Percentiles rank a stretch among this genome's conserved stretches.
Evolutionary conservation across 2,888 invertebrate genomes (phyloP).

Genomic region (Girardia tigrina): DNA sequence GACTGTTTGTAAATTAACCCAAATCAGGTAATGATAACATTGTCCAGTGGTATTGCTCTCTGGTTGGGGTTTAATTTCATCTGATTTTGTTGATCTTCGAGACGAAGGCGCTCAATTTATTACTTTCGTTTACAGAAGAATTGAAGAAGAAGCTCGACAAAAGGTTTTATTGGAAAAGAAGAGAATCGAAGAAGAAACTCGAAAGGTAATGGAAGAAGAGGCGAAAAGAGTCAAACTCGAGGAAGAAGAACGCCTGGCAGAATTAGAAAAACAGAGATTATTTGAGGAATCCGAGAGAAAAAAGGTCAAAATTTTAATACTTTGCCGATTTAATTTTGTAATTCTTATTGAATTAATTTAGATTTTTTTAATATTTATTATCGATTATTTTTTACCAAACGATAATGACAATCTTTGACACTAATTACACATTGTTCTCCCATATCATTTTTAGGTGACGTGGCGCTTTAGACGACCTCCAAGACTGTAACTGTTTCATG

Average conservation of each 20-base stretch:
- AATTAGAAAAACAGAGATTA: background rate
- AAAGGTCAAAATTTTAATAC: conserved; percentile 13
- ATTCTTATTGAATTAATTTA: too few relatives aligned
- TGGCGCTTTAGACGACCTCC: too few relatives aligned
- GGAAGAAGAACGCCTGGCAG: background rate
- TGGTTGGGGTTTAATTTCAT: background rate
- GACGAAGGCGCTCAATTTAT: background rate
- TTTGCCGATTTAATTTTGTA: too few relatives aligned
- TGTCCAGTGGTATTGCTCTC: too few relatives aligned
- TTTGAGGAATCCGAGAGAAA: background rate
- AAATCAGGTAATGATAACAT: background rate
- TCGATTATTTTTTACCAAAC: too few relatives aligned
- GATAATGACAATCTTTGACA: too few relatives aligned
- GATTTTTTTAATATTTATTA: too few relatives aligned
- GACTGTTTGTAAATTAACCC: too few relatives aligned
- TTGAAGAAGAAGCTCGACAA: background rate
- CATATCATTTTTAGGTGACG: too few relatives aligned
- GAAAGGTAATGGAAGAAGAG: background rate
- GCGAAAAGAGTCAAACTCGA: background rate
- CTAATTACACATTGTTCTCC: too few relatives aligned
- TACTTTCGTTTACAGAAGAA: background rate
- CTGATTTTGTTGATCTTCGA: too few relatives aligned
- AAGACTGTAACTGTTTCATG: too few relatives aligned
- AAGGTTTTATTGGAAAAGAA: background rate
- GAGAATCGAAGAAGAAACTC: background rate